A percentile compares a stretch with the other conserved stretches of the same genome.
Conservation (phyloP, 2,888 invertebrate species). For the Epinotia nisella region DNA sequence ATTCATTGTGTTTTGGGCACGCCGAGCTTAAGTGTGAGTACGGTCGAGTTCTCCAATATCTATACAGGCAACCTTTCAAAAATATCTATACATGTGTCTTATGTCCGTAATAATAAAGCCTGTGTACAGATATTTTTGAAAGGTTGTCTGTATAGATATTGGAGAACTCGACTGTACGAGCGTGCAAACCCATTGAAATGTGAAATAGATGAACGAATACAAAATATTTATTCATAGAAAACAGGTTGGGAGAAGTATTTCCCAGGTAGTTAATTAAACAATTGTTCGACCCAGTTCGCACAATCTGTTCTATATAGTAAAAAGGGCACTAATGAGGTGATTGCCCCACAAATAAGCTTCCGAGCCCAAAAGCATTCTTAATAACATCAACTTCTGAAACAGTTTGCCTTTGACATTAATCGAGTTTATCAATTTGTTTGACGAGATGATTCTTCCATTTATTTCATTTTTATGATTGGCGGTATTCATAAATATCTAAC, state of each 20-base stretch:
- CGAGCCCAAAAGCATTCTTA: conserved; percentile 18
- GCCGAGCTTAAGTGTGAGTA: too few species aligned
- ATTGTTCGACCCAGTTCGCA: neutral
- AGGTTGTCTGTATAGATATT: too few species aligned
- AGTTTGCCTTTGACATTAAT: conserved; percentile 27
- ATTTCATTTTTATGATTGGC: conserved; percentile 9
- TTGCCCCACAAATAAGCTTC: neutral
- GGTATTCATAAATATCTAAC: conserved; percentile 5
- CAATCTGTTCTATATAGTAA: neutral
- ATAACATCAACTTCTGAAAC: conserved; percentile 19
- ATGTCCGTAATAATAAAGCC: too few species aligned
- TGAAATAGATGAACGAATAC: too few species aligned
- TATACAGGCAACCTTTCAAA: too few species aligned
- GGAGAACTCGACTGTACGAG: too few species aligned
- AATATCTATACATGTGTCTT: too few species aligned
- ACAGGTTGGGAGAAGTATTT: neutral
- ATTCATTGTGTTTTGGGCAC: too few species aligned
- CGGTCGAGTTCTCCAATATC: too few species aligned
- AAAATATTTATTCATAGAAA: too few species aligned
- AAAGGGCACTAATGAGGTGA: neutral
- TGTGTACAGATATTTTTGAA: too few species aligned
- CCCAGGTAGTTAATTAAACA: neutral
- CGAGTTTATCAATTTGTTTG: conserved; percentile 18
- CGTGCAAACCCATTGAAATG: too few species aligned
- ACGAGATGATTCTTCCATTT: conserved; percentile 8